Conservation (phyloP, 2,888 invertebrate species). For the Lasiommata megera region DNA sequence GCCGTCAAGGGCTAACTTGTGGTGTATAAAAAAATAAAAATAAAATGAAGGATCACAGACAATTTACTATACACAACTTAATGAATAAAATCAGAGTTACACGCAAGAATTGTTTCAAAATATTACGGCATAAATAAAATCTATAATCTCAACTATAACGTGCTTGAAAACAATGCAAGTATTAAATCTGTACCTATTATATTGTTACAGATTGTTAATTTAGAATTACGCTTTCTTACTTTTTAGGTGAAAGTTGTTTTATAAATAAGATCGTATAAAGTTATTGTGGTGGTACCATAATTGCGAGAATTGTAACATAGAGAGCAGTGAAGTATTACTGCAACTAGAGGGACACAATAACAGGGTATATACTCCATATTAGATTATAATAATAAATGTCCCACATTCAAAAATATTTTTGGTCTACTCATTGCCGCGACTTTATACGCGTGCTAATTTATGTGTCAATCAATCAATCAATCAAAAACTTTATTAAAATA, state of each 20-base stretch:
- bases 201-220: slow-evolving; percentile 72
- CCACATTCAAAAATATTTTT: no score
- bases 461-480: no score
- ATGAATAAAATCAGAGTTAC: background rate
- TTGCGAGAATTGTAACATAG: slow-evolving; percentile 9
- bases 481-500: no score
- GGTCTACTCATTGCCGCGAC: no score
- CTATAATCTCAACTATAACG: slow-evolving; percentile 2
- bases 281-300: slow-evolving; percentile 10
- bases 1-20: no score
- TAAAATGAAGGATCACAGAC: background rate
- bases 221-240: slow-evolving; percentile 71
- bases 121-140: slow-evolving; percentile 1
- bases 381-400: no score
- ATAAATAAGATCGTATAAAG: slow-evolving; percentile 14
- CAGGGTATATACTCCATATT: no score
- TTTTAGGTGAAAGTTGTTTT: slow-evolving; percentile 56
- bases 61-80: background rate
- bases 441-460: no score
- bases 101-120: background rate
- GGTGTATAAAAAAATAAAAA: no score
- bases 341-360: background rate
- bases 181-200: slow-evolving; percentile 22
- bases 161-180: slow-evolving; percentile 19
- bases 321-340: background rate